Conservation (phyloP, 1,140 invertebrate genomes). For the Tenebrio molitor region DNA sequence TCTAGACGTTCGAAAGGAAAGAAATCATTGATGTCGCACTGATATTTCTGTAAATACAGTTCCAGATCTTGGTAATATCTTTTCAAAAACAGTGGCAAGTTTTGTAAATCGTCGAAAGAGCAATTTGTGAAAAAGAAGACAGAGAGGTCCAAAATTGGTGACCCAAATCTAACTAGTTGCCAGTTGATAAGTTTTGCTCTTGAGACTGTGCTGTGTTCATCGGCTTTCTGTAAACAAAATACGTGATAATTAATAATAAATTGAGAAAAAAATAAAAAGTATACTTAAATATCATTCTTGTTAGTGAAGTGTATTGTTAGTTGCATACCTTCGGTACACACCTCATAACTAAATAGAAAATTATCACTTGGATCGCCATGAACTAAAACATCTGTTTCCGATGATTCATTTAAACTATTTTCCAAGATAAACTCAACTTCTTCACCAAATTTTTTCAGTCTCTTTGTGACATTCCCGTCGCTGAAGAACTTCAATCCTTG, state of each 20-base stretch:
- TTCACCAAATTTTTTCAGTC: not conserved
- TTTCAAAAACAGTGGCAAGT: not conserved
- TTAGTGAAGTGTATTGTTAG: not conserved
- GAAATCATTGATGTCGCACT: not conserved
- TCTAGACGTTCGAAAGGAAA: not conserved
- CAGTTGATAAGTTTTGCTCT: slow-evolving; percentile 8
- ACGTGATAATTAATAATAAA: too few species aligned
- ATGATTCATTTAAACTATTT: not conserved
- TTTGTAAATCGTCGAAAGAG: not conserved
- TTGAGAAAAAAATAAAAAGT: too few species aligned
- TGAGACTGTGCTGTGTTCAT: not conserved
- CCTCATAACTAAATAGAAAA: slow-evolving; percentile 12
- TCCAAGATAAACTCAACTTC: not conserved
- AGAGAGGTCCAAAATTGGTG: slow-evolving; percentile 13
- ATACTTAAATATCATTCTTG: too few species aligned
- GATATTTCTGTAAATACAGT: not conserved
- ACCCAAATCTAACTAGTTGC: slow-evolving; percentile 13
- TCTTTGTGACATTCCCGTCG: not conserved
- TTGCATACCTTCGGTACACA: slow-evolving; percentile 1
- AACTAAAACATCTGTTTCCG: not conserved
- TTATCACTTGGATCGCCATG: slow-evolving; percentile 8
- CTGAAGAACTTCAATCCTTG: not conserved
- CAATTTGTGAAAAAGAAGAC: slow-evolving; percentile 10
- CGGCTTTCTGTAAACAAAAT: slow-evolving; percentile 24
- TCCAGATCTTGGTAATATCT: not conserved